Evolutionary conservation across 2,888 invertebrate genomes (phyloP).

Genomic region (Antitype chi): DNA sequence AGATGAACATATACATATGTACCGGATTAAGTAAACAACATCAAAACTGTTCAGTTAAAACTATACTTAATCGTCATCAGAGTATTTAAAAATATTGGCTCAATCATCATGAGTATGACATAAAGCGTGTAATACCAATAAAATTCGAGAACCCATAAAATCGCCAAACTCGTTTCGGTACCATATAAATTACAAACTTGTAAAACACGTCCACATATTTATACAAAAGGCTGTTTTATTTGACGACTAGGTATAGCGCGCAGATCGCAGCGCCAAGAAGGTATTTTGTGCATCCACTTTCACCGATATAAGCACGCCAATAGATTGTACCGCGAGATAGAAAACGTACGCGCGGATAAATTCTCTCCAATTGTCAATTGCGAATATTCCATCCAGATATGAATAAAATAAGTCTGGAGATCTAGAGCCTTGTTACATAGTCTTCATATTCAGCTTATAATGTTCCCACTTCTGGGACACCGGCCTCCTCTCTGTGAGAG

Average conservation of each 20-base stretch:
- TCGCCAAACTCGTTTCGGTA: conserved; percentile 62
- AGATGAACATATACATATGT: conserved; percentile 11
- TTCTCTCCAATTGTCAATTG: conserved; percentile 71
- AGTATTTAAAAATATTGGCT: conserved; percentile 26
- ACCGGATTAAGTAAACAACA: conserved; percentile 27
- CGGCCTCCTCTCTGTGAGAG: background rate
- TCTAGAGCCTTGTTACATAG: conserved; percentile 6
- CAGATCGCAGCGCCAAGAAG: conserved; percentile 73
- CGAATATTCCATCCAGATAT: conserved; percentile 53
- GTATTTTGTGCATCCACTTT: conserved; percentile 87
- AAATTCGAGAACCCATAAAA: conserved; percentile 66
- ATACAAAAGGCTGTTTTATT: conserved; percentile 68
- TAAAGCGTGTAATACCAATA: conserved; percentile 63
- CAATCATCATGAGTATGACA: conserved; percentile 55
- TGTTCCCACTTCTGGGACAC: background rate
- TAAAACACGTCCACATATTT: conserved; percentile 65
- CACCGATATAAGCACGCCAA: conserved; percentile 85
- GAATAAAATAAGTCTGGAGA: conserved; percentile 32
- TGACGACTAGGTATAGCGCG: conserved; percentile 71
- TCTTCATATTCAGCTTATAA: background rate
- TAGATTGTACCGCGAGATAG: conserved; percentile 78
- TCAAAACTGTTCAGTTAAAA: conserved; percentile 18
- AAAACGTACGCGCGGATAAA: conserved; percentile 74
- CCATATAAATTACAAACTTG: conserved; percentile 63
- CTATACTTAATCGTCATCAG: background rate